Percentiles rank a stretch among this genome's conserved stretches.
These are phyloP conservation scores for Hippoglossus hippoglossus DNA, from an alignment of 2,797 vertebrate species.

Conservation along the genomic window DNA sequence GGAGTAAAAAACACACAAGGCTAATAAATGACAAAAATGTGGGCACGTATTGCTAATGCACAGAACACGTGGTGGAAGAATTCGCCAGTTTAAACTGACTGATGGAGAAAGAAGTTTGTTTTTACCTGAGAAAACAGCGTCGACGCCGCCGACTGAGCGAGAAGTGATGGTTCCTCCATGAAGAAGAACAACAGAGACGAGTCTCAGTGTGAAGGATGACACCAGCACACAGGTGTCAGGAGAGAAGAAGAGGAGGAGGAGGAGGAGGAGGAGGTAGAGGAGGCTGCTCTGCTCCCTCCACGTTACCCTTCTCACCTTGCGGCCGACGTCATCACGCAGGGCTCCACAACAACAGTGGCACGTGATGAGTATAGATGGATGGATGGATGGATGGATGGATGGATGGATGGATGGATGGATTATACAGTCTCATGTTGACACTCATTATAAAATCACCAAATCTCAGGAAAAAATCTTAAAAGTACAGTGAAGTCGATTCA, in stretches of 20 bases:
- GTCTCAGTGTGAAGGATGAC: neutral
- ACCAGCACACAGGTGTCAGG: neutral
- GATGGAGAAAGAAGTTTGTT: too few species aligned
- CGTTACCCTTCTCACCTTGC: constrained; percentile 57
- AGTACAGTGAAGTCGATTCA: too few species aligned
- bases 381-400: too few species aligned
- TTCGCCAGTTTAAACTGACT: too few species aligned
- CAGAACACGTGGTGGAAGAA: too few species aligned
- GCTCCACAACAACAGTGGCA: neutral
- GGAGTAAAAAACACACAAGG: neutral
- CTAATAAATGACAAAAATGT: neutral
- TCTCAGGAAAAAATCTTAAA: too few species aligned
- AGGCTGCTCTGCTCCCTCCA: constrained; percentile 22
- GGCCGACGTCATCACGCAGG: constrained; percentile 68
- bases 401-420: too few species aligned
- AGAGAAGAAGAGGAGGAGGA: neutral
- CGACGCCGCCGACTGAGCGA: constrained; percentile 19
- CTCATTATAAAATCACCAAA: too few species aligned
- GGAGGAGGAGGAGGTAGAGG: neutral
- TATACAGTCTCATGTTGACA: too few species aligned
- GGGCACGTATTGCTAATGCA: neutral
- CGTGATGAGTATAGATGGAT: neutral
- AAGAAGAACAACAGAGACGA: neutral
- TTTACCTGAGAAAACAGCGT: constrained; percentile 62
- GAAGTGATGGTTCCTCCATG: constrained; percentile 36